Base-by-base conservation (phyloP, 2,113 vertebrate genomes). In the Furnarius figulus region DNA sequence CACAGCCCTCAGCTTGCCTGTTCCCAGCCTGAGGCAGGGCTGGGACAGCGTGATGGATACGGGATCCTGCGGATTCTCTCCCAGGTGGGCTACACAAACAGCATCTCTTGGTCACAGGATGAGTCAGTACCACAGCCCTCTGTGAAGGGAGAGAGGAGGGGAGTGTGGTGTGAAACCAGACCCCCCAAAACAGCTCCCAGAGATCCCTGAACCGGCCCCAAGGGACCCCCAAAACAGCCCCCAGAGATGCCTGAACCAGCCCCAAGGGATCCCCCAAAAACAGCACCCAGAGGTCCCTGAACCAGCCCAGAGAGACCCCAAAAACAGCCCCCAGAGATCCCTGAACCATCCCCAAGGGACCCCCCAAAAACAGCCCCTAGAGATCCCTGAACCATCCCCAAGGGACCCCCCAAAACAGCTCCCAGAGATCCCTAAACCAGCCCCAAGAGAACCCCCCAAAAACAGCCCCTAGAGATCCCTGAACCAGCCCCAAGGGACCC, bases 61-160 rank as follows among this genome's bases (percentile, higher is more conserved):
- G 0, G 62, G 55, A 11, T 87, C 65, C 50, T 9, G 53, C 1
- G 0, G 37, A 5, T 44, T 50, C 55, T 73, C 35, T 49, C 14
- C 20, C 0, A 3, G 49, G 5, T 9, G 42, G 5, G 44, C 72
- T 96, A 97, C 3, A 72, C 86, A 7, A 96, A 44, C 39, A 81
- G 81, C 73, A 40, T 56, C 37, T 97, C 97, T 74, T 90, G 97
- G 30, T 97, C 95, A 2, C 97, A 97, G 28, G 90, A 85, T 3
- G 97, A 86, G 75, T 98, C 97, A 4, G 73, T 10, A 70, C 50
- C 16, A 6, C 97, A 97, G 61, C 97, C 96, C 74, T 98, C 97
- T 98, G 94, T 2, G 2, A 59, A 62, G 49, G 35, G 44, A 56
- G 39, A 61, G 27, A 8, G 15, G 35, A 40, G 18, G 39, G 17